These are phyloP conservation scores for Colletes latitarsis DNA, from an alignment of 1,140 invertebrate genomes.

Conservation along the genomic window DNA sequence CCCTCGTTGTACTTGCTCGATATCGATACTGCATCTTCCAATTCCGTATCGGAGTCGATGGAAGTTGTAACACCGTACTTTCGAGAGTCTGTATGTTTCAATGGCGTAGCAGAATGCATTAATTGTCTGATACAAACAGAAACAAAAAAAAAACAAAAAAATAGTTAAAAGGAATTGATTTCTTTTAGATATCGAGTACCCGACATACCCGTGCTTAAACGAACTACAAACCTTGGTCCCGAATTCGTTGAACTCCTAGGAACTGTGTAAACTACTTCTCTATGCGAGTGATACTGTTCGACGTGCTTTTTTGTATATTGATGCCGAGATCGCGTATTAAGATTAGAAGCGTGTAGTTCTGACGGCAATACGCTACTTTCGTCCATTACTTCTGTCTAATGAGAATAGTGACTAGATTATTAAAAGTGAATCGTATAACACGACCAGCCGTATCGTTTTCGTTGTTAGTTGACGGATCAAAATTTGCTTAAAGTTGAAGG, in stretches of 20 bases:
- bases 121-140: conserved; percentile 46
- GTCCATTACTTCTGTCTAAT: conserved; percentile 6
- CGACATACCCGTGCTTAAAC: background rate
- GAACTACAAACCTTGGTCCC: conserved; percentile 54
- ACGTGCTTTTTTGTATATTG: conserved; percentile 67
- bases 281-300: conserved; percentile 60
- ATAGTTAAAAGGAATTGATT: background rate
- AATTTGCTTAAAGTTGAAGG: too few relatives aligned
- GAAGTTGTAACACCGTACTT: conserved; percentile 40
- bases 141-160: background rate
- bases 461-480: too few relatives aligned
- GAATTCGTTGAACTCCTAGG: conserved; percentile 20
- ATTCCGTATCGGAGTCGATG: conserved; percentile 72
- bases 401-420: background rate
- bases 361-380: background rate
- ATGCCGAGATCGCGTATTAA: conserved; percentile 43
- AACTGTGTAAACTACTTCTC: conserved; percentile 63
- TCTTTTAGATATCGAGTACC: background rate
- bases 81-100: conserved; percentile 18
- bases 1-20: conserved; percentile 40
- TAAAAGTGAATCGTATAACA: too few relatives aligned
- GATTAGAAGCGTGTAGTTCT: conserved; percentile 12
- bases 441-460: too few relatives aligned
- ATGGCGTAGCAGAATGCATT: conserved; percentile 35
- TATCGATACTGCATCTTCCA: conserved; percentile 61